Percentiles rank a stretch among this genome's conserved stretches.
These are phyloP conservation scores for Tichodroma muraria DNA, from an alignment of 2,113 vertebrate species.

Conservation along the genomic window DNA sequence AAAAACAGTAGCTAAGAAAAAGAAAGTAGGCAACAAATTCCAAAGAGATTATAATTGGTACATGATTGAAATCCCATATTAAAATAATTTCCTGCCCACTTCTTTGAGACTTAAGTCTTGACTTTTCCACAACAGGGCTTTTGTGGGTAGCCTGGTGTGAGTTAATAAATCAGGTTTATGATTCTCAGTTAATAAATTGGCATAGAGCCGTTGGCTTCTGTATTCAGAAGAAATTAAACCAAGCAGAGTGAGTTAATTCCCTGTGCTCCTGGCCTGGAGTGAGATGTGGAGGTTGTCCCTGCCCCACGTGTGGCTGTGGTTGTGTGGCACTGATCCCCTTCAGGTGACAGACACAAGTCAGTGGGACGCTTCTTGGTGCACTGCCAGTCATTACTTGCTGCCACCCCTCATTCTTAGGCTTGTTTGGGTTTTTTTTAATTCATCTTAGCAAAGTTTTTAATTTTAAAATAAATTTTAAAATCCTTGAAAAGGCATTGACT, in stretches of 20 bases:
- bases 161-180: conserved; percentile 43
- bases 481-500: neutral
- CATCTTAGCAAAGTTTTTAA: neutral
- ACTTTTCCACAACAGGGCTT: neutral
- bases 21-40: conserved; percentile 3
- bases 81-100: conserved; percentile 37
- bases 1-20: neutral
- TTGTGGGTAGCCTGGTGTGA: neutral
- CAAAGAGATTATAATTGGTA: conserved; percentile 30
- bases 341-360: neutral
- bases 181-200: conserved; percentile 30
- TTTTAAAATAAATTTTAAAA: neutral
- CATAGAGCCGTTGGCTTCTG: neutral
- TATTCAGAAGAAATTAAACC: neutral
- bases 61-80: conserved; percentile 30
- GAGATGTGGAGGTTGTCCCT: neutral
- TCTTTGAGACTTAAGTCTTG: neutral
- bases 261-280: neutral
- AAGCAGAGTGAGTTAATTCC: neutral
- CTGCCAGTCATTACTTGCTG: neutral
- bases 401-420: neutral
- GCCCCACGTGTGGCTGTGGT: fast-evolving
- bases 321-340: neutral
- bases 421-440: neutral
- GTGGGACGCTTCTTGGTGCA: neutral